Conservation (phyloP, 2,113 vertebrate genomes). For the Rynchops niger region DNA sequence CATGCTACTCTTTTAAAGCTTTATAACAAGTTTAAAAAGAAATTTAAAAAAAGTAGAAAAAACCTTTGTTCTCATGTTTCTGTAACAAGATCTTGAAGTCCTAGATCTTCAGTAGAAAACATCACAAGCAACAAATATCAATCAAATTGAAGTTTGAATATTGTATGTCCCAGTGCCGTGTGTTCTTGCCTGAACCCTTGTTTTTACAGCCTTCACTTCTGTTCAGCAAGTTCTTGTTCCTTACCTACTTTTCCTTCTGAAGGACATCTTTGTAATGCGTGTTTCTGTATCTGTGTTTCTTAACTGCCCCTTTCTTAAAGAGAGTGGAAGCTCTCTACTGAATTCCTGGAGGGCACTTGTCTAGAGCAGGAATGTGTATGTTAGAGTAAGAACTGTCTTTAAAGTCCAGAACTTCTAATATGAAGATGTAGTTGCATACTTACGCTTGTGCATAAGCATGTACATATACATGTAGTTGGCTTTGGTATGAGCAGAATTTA, state of each 20-base stretch:
- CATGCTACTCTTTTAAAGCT: neutral
- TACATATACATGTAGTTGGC: neutral
- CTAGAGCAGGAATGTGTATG: neutral
- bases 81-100: neutral
- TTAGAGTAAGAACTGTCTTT: neutral
- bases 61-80: neutral
- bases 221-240: neutral
- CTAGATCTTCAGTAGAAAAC: neutral
- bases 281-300: neutral
- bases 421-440: neutral
- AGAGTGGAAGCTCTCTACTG: neutral
- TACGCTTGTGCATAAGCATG: no score
- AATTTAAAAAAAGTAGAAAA: no score
- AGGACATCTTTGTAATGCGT: neutral
- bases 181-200: neutral
- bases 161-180: accelerated
- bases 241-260: neutral
- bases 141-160: neutral
- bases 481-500: neutral
- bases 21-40: neutral
- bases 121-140: neutral
- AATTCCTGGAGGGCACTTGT: neutral
- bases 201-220: neutral
- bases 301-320: neutral
- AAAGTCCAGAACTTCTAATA: neutral